phyloP scores from a whole-genome alignment of 1,140 invertebrate species.

The Penaeus chinensis region DNA sequence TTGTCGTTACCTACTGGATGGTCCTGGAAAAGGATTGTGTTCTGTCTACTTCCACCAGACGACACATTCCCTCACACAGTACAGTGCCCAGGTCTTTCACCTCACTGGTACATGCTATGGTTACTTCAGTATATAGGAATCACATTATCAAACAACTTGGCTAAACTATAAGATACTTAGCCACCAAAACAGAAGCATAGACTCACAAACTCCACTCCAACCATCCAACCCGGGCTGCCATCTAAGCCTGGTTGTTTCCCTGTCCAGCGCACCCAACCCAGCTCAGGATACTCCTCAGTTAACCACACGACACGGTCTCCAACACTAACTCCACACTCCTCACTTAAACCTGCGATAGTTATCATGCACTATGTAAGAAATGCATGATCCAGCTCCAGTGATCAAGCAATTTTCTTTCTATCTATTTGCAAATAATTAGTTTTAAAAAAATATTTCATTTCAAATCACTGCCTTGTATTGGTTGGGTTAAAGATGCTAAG shows the following conservation, averaged over 20 bases:
- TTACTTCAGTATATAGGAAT: too few relatives aligned
- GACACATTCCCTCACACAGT: neutral
- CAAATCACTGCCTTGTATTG: neutral
- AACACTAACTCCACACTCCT: constrained; percentile 46
- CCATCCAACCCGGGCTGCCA: constrained; percentile 68
- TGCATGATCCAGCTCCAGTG: neutral
- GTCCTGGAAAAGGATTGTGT: constrained; percentile 66
- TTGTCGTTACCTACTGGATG: constrained; percentile 72
- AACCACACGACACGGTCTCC: constrained; percentile 52
- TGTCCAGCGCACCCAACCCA: constrained; percentile 71
- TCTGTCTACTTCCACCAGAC: neutral
- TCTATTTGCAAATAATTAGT: neutral
- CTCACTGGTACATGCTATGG: too few relatives aligned
- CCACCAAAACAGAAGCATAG: constrained; percentile 15
- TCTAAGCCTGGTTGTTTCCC: constrained; percentile 68
- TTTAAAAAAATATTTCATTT: neutral
- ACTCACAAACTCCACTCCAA: constrained; percentile 73
- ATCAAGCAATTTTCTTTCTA: neutral
- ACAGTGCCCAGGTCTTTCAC: neutral
- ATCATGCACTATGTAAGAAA: neutral
- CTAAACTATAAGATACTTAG: neutral
- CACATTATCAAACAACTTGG: too few relatives aligned
- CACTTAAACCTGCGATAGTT: constrained; percentile 33
- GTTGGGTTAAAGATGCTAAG: too few relatives aligned
- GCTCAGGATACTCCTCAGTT: constrained; percentile 69